Evolutionary conservation across 2,888 invertebrate species (phyloP), one percentile per base, ranked within the genome.

Genomic region (Dryocosmus kuriphilus): DNA sequence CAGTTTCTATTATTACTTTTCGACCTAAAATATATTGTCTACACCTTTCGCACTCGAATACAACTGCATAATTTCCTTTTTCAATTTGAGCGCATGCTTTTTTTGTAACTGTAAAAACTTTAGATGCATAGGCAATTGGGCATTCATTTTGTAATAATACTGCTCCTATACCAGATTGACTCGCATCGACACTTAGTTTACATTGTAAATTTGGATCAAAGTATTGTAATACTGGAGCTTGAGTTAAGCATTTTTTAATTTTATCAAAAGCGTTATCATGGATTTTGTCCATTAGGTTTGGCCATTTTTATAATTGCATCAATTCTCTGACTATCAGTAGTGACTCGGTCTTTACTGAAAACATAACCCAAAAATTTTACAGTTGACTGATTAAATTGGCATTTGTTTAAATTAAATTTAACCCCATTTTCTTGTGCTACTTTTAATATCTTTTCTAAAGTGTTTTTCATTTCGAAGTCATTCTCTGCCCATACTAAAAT

Each of bases 101-200:
- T 73, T 85, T 79, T n/a, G 79, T 74, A 6, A 74, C 73, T 24
- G 78, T 80, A 51, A 82, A 51, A 22, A 79, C 73, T 27, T 76
- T 79, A 0, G 79, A 79, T 16, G 80, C 79, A 82, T 88, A 91
- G 9, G 86, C 87, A 30, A 89, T 81, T 8, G 89, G 89, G 75
- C 86, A 82, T 24, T 83, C 83, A 61, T 89, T 84, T 81, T 90
- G 89, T 11, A 89, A 67, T 22, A 89, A 78, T n/a, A 84, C 87
- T 46, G 89, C 86, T 19, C 89, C 90, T 16, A 88, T 46, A 30
- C 84, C 85, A 63, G 57, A 62, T 71, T 80, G 30, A 24, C 84
- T 85, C 7, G 84, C 83, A 81, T 86, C 84, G 16, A 84, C 85
- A 60, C 83, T 84, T 7, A 86, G 62, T 60, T 79, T 82, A 55